These are phyloP conservation scores for Chloropsis cyanopogon DNA, from an alignment of 2,113 vertebrate genomes.

Conservation along the genomic window DNA sequence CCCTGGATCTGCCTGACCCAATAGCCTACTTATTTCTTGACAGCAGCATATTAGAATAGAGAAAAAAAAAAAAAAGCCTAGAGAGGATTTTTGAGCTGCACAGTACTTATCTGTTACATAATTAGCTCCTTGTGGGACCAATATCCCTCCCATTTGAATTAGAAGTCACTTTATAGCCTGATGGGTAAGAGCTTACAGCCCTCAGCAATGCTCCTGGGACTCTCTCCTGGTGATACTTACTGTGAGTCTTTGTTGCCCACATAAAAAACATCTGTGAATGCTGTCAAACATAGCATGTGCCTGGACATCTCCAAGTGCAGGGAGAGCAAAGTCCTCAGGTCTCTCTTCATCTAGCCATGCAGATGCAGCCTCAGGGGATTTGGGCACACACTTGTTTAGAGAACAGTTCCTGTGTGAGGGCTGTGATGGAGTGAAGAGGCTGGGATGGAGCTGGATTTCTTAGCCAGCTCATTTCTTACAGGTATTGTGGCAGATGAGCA, in stretches of 20 bases:
- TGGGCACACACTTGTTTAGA: background rate
- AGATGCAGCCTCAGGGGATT: background rate
- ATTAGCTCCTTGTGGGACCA: conserved; percentile 1
- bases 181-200: conserved; percentile 8
- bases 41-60: background rate
- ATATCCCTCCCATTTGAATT: conserved; percentile 6
- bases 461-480: background rate
- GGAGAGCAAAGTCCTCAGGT: background rate
- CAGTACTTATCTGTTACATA: background rate
- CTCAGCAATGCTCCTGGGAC: background rate
- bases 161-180: background rate
- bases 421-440: background rate
- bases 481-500: background rate
- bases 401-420: background rate
- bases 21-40: background rate
- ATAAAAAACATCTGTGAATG: background rate
- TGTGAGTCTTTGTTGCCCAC: background rate
- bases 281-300: background rate
- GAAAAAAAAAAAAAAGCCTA: background rate
- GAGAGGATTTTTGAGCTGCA: background rate
- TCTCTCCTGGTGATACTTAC: background rate
- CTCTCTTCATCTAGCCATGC: background rate
- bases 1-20: background rate
- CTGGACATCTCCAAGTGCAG: background rate
- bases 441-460: background rate